These are phyloP conservation scores for Dasypus novemcinctus DNA, from an alignment of 2,113 vertebrate species.

Conservation along the genomic window DNA sequence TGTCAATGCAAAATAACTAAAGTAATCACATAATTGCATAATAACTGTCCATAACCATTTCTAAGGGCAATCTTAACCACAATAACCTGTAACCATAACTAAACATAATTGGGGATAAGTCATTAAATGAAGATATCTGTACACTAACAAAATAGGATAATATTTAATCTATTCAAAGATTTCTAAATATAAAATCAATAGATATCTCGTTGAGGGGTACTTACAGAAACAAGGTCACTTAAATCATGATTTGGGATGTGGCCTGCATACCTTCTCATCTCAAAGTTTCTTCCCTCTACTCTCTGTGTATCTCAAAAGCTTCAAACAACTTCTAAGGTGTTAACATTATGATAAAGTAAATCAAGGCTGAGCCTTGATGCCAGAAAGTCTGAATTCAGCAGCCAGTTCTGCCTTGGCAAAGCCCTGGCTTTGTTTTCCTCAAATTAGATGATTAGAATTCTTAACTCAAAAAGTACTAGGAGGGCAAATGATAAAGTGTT, in stretches of 20 bases:
- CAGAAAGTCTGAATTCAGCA: background rate
- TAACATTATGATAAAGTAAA: background rate
- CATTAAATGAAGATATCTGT: conserved; percentile 29
- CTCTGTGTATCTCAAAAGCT: background rate
- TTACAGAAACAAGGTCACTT: conserved; percentile 1
- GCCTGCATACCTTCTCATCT: background rate
- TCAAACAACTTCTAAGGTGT: background rate
- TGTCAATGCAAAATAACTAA: background rate
- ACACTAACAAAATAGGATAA: background rate
- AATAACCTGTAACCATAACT: background rate
- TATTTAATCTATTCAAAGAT: background rate
- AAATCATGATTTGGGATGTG: background rate
- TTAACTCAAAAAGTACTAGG: background rate
- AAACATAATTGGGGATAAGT: background rate
- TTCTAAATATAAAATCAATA: background rate
- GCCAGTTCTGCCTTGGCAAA: background rate
- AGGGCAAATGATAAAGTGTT: background rate
- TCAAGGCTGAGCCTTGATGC: background rate
- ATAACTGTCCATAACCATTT: conserved; percentile 5
- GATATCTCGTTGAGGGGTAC: background rate
- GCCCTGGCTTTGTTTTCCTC: background rate
- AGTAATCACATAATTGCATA: conserved; percentile 29
- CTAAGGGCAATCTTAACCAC: background rate
- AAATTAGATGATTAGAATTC: background rate
- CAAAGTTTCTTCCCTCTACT: background rate